A percentile compares a stretch with the other conserved stretches of the same genome.
phyloP scores from a whole-genome alignment of 2,797 vertebrate genomes.

The Darevskia mixta region DNA sequence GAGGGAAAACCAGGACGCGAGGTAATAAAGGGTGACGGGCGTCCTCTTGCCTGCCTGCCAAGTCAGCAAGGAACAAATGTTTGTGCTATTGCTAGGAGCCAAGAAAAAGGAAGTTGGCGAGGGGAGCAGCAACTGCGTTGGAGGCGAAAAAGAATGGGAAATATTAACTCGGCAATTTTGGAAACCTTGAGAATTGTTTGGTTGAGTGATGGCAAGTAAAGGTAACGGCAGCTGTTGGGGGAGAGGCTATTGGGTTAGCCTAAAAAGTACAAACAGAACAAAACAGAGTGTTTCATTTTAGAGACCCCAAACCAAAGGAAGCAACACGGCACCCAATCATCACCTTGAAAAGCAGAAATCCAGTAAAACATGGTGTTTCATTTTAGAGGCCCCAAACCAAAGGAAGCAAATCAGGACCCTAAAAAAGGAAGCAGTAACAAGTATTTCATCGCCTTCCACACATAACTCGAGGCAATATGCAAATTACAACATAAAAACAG shows the following conservation, averaged over 20 bases:
- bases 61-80: not conserved
- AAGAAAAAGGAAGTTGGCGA: not conserved
- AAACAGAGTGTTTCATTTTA: not conserved
- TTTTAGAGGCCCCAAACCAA: not conserved
- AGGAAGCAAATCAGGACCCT: too few species aligned
- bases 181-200: slow-evolving; percentile 9
- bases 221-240: not conserved
- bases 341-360: not conserved
- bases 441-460: too few species aligned
- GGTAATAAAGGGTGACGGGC: slow-evolving; percentile 38
- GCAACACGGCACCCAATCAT: too few species aligned
- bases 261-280: not conserved
- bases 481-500: too few species aligned
- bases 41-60: slow-evolving; percentile 16
- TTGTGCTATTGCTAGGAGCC: not conserved
- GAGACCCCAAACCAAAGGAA: not conserved
- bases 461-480: too few species aligned
- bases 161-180: not conserved
- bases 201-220: not conserved
- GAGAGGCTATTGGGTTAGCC: not conserved
- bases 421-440: too few species aligned
- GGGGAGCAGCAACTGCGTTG: not conserved
- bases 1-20: slow-evolving; percentile 58
- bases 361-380: not conserved
- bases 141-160: slow-evolving; percentile 13